Conservation (phyloP, 2,113 vertebrate genomes). For the Petrocephalus zakoni region DNA sequence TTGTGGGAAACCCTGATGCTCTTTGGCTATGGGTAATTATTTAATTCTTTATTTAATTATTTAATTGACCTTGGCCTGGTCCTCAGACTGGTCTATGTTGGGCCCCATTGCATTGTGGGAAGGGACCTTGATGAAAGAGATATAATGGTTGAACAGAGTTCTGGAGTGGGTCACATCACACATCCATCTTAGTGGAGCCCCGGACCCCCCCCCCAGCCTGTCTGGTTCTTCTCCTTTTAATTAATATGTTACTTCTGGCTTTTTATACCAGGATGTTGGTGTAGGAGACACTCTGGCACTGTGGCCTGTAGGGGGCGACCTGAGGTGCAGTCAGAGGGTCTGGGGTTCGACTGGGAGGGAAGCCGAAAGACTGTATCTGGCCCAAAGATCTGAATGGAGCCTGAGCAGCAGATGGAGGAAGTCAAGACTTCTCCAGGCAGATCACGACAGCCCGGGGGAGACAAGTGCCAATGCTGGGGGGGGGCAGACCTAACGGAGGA, state of each 20-base stretch:
- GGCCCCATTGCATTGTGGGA: not conserved
- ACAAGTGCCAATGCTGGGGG: no score
- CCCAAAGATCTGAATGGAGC: not conserved
- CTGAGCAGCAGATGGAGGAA: not conserved
- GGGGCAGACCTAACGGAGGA: conserved; percentile 19
- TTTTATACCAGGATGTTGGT: no score
- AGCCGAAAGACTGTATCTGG: not conserved
- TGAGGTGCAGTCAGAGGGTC: not conserved
- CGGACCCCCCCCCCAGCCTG: no score
- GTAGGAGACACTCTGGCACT: no score
- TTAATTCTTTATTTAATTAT: not conserved
- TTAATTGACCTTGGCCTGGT: not conserved
- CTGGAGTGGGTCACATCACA: no score
- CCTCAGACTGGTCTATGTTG: no score
- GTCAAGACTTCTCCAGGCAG: not conserved
- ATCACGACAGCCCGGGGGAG: not conserved
- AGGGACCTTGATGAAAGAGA: not conserved
- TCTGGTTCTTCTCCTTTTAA: no score
- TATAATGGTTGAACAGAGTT: no score
- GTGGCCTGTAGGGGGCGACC: no score
- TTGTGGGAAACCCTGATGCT: not conserved
- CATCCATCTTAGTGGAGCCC: no score
- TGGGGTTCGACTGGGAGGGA: not conserved
- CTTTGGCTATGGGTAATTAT: not conserved
- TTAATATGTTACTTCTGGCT: no score